Base-by-base conservation (phyloP, 2,113 vertebrate genomes). In the Nothoprocta pentlandii region DNA sequence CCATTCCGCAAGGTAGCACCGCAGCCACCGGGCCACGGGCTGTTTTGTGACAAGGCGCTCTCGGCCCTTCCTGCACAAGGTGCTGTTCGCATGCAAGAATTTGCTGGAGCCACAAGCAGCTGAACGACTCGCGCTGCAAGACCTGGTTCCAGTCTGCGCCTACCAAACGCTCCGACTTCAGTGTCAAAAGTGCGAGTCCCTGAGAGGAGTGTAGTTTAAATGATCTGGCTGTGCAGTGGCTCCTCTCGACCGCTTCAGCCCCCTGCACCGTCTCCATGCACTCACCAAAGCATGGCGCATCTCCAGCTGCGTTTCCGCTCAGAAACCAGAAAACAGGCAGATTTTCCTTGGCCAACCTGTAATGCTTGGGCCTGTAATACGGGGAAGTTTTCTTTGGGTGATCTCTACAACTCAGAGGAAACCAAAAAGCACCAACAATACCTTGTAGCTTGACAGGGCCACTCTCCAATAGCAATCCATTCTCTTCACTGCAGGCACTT, bases 201-300 rank as follows among this genome's bases (percentile, higher is more conserved):
- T 36, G 42, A 13, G 64, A 59, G n/a, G 32, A 58, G 25, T 0
- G 1, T 5, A 28, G n/a, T 6, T 49, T 56, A 56, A 87, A n/a
- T 42, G 0, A 0, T 17, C 51, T 61, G 64, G 28, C 30, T 49
- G 39, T 21, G 30, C 51, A 15, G 30, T 2, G 59, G 22, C 73
- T 32, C 1, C 0, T 23, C 64, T 34, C 4, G 0, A 6, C 34
- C 4, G 42, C 44, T 0, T 1, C 32, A 8, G 10, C 2, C 0
- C 16, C 28, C 44, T 22, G 1, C 7, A 1, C 64, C 74, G 51
- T 12, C 25, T 10, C 8, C 0, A 21, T 12, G 11, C 3, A n/a
- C 51, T 90, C 56, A 22, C 3, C 0, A 14, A 56, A 32, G 42
- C 66, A 71, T 39, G 36, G 36, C 8, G 73, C 58, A 39, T 46